Evolutionary conservation across 2,113 vertebrate genomes (phyloP), one percentile per base, ranked within the genome.

Genomic region (Sialia sialis): DNA sequence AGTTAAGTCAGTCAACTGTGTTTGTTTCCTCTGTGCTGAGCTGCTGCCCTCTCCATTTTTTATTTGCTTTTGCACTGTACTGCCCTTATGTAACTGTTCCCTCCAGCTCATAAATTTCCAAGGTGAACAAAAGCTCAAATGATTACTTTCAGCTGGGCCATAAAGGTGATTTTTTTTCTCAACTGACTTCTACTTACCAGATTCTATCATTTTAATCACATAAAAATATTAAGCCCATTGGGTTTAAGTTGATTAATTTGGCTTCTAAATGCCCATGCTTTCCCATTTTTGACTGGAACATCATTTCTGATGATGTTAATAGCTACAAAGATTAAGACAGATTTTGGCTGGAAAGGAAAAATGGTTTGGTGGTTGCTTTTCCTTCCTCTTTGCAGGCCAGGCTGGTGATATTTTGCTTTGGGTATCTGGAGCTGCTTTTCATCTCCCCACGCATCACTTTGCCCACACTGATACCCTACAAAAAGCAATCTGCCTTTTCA

Each of bases 51-150:
- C 82, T 75, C 89, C 39, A 34, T 56, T 91, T 94, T 94, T 89
- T 91, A 79, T 93, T 95, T 93, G 94, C 89, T 95, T 96, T 92
- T 83, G 90, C 74, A 51, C 85, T 87, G 64, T 48, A 83, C 79
- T 25, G 56, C 62, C 49, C 68, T 97, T 97, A 97, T 60, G 79
- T 96, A 97, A 97, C 94, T 89, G 90, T 92, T 95, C 95, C 82
- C 93, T 95, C 74, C 87, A 94, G 95, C 78, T 70, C 89, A 88
- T 36, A 81, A 80, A 96, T 92, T 95, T 81, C 92, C 91, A 96
- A 96, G 91, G 96, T 92, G 95, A 96, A 96, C 69, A 96, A 96
- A 95, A 95, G 92, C 93, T 94, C 83, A 83, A 89, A 89, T 27
- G 80, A 95, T 92, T 89, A 89, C 68, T 94, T 87, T 94, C 4